Conservation (phyloP, 2,113 vertebrate genomes). For the Dicaeum eximium region DNA sequence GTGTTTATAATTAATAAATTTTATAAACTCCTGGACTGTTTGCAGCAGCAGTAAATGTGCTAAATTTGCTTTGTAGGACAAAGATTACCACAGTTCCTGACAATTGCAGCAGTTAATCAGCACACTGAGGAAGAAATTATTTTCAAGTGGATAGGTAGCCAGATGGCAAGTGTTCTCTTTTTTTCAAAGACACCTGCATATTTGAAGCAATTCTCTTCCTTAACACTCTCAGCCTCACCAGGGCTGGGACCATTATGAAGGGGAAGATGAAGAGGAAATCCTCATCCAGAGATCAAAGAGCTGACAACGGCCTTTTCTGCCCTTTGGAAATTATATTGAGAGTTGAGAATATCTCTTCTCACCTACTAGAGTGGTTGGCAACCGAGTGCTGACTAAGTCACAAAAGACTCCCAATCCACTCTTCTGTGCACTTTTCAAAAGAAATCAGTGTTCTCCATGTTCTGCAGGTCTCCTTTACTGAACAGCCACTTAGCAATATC, state of each 20-base stretch:
- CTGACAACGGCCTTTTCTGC: not conserved
- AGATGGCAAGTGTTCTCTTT: not conserved
- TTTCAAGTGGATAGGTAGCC: not conserved
- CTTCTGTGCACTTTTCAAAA: not conserved
- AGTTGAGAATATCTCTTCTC: not conserved
- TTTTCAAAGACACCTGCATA: not conserved
- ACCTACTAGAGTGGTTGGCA: not conserved
- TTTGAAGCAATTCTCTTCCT: not conserved
- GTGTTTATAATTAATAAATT: not conserved
- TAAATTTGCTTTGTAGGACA: not conserved
- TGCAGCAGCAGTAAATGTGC: not conserved
- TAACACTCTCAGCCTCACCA: not conserved
- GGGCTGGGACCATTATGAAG: not conserved
- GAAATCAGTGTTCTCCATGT: not conserved
- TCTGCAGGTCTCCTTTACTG: slow-evolving; percentile 8
- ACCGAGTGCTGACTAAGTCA: not conserved
- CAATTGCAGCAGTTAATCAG: not conserved
- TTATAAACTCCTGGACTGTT: not conserved
- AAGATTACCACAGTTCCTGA: not conserved
- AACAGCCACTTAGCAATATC: slow-evolving; percentile 4
- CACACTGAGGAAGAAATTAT: not conserved
- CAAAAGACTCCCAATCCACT: not conserved
- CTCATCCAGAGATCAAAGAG: not conserved
- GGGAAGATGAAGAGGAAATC: slow-evolving; percentile 11
- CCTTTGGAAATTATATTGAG: not conserved